A percentile compares a stretch with the other conserved stretches of the same genome.
phyloP scores from a whole-genome alignment of 1,140 invertebrate species.

The Lerema accius region DNA sequence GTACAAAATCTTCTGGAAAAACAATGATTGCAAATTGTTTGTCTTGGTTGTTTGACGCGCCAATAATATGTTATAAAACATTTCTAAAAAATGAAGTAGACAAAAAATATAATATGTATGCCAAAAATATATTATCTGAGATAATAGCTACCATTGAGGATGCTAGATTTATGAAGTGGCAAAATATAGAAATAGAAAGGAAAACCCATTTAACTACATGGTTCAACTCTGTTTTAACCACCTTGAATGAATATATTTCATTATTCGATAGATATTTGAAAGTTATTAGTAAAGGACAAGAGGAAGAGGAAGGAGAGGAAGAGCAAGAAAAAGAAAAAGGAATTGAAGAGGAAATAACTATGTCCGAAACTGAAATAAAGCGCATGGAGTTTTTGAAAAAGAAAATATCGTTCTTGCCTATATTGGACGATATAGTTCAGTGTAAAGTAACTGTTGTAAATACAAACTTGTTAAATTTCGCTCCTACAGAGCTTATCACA shows the following conservation, averaged over 20 bases:
- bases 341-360: conserved; percentile 6
- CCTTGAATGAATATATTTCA: conserved; percentile 50
- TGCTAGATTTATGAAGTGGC: conserved; percentile 58
- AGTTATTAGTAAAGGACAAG: conserved; percentile 8
- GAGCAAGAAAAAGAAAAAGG: conserved; percentile 22
- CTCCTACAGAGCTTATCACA: conserved; percentile 50
- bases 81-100: conserved; percentile 56
- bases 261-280: conserved; percentile 42
- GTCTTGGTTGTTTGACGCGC: conserved; percentile 67
- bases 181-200: conserved; percentile 57
- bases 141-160: conserved; percentile 68
- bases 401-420: conserved; percentile 53
- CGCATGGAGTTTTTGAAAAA: conserved; percentile 41
- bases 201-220: conserved; percentile 54
- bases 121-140: conserved; percentile 71
- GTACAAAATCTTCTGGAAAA: conserved; percentile 70
- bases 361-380: conserved; percentile 27
- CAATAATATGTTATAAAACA: conserved; percentile 50
- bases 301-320: no score
- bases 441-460: conserved; percentile 47
- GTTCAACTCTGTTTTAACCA: conserved; percentile 40
- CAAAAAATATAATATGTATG: conserved; percentile 63
- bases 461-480: conserved; percentile 53
- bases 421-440: conserved; percentile 53
- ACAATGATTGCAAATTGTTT: conserved; percentile 67